phyloP scores from a whole-genome alignment of 2,797 vertebrate species.

The Pagetopsis macropterus region DNA sequence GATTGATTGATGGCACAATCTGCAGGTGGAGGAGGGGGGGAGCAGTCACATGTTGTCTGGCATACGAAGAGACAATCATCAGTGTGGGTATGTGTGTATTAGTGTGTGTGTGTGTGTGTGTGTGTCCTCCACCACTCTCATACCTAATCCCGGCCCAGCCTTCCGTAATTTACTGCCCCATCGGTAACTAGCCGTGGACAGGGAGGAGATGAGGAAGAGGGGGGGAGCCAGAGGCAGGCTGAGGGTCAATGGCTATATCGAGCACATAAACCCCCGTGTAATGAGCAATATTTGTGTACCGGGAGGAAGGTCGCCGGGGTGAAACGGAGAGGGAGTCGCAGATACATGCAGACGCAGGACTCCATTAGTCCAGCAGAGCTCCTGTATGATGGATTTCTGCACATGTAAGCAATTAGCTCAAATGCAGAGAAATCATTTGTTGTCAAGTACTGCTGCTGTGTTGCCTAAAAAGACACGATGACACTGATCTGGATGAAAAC shows the following conservation, averaged over 20 bases:
- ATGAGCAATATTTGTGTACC: slow-evolving; percentile 83
- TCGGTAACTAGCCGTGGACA: slow-evolving; percentile 77
- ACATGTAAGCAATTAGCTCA: slow-evolving; percentile 1
- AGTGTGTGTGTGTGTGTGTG: slow-evolving; percentile 6
- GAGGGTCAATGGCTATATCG: slow-evolving; percentile 79
- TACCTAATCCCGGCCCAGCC: slow-evolving; percentile 73
- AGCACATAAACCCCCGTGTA: slow-evolving; percentile 82
- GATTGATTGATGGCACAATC: slow-evolving; percentile 75
- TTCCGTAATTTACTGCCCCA: slow-evolving; percentile 76
- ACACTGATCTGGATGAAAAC: slow-evolving; percentile 55
- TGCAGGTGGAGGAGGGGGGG: slow-evolving; percentile 65
- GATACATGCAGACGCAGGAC: slow-evolving; percentile 49
- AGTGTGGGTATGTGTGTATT: slow-evolving; percentile 38
- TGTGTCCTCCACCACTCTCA: slow-evolving; percentile 49
- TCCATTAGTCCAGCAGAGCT: slow-evolving; percentile 45
- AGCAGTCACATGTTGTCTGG: slow-evolving; percentile 70
- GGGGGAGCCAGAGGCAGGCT: slow-evolving; percentile 63
- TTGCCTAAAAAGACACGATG: slow-evolving; percentile 38
- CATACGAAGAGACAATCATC: slow-evolving; percentile 71
- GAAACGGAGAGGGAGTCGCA: slow-evolving; percentile 65
- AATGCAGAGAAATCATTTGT: not conserved
- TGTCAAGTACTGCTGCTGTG: slow-evolving; percentile 1
- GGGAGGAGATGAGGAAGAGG: slow-evolving; percentile 68
- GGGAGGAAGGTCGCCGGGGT: slow-evolving; percentile 73
- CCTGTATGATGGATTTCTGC: slow-evolving; percentile 9